Evolutionary conservation across 2,888 invertebrate species (phyloP), one percentile per base, ranked within the genome.

Genomic region (Philhelius pedissequus): DNA sequence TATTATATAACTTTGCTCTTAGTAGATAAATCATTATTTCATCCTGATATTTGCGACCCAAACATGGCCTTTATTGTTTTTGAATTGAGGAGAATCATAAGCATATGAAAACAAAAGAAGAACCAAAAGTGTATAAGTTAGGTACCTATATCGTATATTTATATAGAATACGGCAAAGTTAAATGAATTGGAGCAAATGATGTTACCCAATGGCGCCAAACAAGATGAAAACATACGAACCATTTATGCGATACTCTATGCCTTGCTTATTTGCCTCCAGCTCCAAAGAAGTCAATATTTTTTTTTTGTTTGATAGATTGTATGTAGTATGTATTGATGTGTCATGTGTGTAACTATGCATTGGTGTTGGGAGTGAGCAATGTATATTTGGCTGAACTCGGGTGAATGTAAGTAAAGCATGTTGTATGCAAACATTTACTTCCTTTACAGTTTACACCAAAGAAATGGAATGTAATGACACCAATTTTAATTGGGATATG

Each of bases 131-230:
- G 25, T 62, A 32, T 64, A 54, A 13, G 30, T 18, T 18, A 43
- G 43, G 43, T 43, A 43, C 3, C 2, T 1, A n/a, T 40, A 40
- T 7, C n/a, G 8, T 30, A 30, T 30, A 7, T 30, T 30, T 3
- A 52, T 25, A 18, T 25, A n/a, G 27, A 30, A 60, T 22, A 62
- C 22, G 54, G 54, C 54, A 62, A 54, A 64, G 74, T 83, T 74
- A 76, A 84, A 84, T 84, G 79, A 80, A 84, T 79, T 84, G 84
- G 56, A 84, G 75, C 80, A 80, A 84, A 84, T 71, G 80, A 80
- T 84, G 75, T 71, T 84, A 75, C 71, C 84, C 84, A 84, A 84
- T 80, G 84, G 84, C 84, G 84, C 71, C 80, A 80, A 84, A 84
- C 66, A 75, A 84, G 84, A 84, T 84, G 84, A 84, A 80, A 84